Percentiles rank a stretch among this genome's conserved stretches.
Evolutionary conservation across 1,140 invertebrate genomes (phyloP).

Genomic region (Hermetia illucens): DNA sequence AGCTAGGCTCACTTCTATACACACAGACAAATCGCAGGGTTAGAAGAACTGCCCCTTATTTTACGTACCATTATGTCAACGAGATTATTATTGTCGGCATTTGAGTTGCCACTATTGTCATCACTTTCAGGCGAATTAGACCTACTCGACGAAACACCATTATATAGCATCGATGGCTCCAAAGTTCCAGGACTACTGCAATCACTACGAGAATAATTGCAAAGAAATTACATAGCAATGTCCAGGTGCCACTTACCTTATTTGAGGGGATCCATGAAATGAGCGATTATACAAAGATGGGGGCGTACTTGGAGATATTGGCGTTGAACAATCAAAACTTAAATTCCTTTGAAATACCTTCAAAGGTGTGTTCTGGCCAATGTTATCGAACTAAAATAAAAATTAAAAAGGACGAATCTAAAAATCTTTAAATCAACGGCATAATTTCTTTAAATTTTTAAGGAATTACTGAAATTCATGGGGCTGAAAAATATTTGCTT

Average conservation of each 20-base stretch:
- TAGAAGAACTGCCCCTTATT: conserved; percentile 9
- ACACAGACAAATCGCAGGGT: not conserved
- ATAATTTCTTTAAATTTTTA: not conserved
- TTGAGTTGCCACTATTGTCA: conserved; percentile 44
- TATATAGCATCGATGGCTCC: conserved; percentile 20
- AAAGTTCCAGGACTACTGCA: conserved; percentile 27
- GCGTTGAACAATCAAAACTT: conserved; percentile 33
- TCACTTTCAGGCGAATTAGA: conserved; percentile 44
- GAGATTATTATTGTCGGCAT: conserved; percentile 39
- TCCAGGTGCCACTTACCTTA: conserved; percentile 4
- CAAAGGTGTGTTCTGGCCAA: conserved; percentile 32
- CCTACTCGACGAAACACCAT: conserved; percentile 31
- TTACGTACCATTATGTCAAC: conserved; percentile 48
- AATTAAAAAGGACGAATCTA: conserved; percentile 1
- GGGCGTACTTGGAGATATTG: conserved; percentile 37
- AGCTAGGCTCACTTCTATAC: not conserved
- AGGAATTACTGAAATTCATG: not conserved
- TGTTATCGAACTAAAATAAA: conserved; percentile 28
- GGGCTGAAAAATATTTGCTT: not conserved
- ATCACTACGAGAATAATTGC: conserved; percentile 13
- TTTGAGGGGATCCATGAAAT: conserved; percentile 30
- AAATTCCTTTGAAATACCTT: conserved; percentile 32
- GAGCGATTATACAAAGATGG: conserved; percentile 34
- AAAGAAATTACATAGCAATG: not conserved
- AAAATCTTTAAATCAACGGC: not conserved